Base-by-base conservation (phyloP, 2,888 invertebrate genomes). In the Cerceris rybyensis region DNA sequence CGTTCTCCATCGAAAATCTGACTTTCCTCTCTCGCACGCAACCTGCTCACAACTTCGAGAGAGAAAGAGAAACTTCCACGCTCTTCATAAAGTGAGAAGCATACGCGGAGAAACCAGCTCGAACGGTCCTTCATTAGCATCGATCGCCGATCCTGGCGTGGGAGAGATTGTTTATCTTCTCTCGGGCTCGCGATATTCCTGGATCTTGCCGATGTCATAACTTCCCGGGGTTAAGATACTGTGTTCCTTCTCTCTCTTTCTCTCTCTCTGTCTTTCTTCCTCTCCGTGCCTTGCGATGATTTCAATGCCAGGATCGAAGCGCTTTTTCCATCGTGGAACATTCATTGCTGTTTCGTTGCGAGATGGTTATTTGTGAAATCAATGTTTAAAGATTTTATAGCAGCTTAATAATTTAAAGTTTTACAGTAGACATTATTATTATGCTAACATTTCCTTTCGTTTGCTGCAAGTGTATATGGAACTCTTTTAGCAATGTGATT, bases 121-220 rank as follows among this genome's bases (percentile, higher is more conserved):
- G 70, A 76, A 75, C 64, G 81, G 77, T 84, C 81, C 88, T 89
- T 90, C 89, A 88, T 90, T 89, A 89, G 89, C 89, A 88, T 89
- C 88, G 88, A 90, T 88, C 83, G 83, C 11, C 77, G 77, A 80
- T 78, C 75, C 55, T 64, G 81, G 84, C 80, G 81, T 88, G 89
- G 87, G 87, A 88, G 89, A 88, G 88, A 88, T 87, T 88, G 87
- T 90, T 90, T 89, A 90, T 90, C 87, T 88, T 83, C 77, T 76
- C 78, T 76, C 78, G 61, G 28, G 42, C 16, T 13, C 60, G 59
- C 60, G 71, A 80, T 82, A 82, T 78, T 73, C 75, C 66, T 73
- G 80, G 78, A 80, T 75, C 76, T 39, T 60, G 57, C 50, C 75
- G 61, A 50, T 63, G 70, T 81, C 74, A 74, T 72, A 71, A 77